phyloP scores from a whole-genome alignment of 2,888 invertebrate genomes.

The Dynastes grantii region DNA sequence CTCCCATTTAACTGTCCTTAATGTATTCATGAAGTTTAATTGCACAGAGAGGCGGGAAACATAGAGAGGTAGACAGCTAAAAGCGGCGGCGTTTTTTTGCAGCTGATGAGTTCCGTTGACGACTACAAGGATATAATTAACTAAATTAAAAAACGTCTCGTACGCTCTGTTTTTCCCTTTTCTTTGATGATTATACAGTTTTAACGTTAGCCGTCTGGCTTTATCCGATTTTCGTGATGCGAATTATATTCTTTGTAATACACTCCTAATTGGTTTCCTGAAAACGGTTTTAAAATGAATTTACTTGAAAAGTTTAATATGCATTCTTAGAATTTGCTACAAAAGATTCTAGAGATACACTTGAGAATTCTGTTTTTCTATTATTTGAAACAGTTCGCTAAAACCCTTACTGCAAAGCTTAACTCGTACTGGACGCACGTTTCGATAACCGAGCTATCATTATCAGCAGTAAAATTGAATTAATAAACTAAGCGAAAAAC shows the following conservation, averaged over 20 bases:
- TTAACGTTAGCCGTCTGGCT: slow-evolving; percentile 16
- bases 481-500: too few relatives aligned
- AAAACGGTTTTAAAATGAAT: too few relatives aligned
- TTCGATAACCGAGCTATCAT: too few relatives aligned
- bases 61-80: background rate
- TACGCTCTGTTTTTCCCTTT: background rate
- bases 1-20: slow-evolving; percentile 22
- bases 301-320: too few relatives aligned
- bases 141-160: slow-evolving; percentile 24
- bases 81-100: slow-evolving; percentile 23
- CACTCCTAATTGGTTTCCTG: too few relatives aligned
- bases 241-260: slow-evolving; percentile 9
- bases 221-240: slow-evolving; percentile 1
- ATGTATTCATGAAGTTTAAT: slow-evolving; percentile 38
- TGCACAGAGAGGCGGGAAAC: slow-evolving; percentile 7
- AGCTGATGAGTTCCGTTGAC: slow-evolving; percentile 12
- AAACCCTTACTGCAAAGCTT: too few relatives aligned
- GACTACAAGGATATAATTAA: slow-evolving; percentile 29
- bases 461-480: too few relatives aligned
- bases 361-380: too few relatives aligned
- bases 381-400: too few relatives aligned
- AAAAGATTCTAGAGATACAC: too few relatives aligned
- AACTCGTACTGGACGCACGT: too few relatives aligned
- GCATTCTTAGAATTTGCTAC: too few relatives aligned
- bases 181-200: slow-evolving; percentile 19